Evolutionary conservation across 37 sponge, comb jelly and placozoan genomes (phyloP).

Genomic region (Geodia barretti): DNA sequence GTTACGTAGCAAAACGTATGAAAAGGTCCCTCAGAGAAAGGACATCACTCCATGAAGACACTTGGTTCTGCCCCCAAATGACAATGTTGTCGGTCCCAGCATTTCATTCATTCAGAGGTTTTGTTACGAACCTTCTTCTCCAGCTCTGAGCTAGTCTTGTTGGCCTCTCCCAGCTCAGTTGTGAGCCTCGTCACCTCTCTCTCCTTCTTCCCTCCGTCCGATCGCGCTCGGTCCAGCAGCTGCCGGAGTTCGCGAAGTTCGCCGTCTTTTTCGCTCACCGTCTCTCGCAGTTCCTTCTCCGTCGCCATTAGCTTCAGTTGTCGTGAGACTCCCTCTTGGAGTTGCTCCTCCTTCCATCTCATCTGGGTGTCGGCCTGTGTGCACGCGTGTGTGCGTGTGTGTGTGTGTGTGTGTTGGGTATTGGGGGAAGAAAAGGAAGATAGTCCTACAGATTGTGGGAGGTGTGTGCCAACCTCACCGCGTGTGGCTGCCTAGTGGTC

Average conservation of each 20-base stretch:
- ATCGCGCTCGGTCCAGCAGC: constrained; percentile 1
- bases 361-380: background rate
- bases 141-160: background rate
- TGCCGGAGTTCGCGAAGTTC: background rate
- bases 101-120: too few species aligned
- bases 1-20: too few species aligned
- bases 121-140: background rate
- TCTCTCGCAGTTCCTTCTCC: background rate
- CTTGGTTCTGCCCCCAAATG: too few species aligned
- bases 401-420: too few species aligned
- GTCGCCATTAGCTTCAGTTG: background rate
- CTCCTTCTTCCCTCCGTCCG: background rate
- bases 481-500: too few species aligned
- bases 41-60: too few species aligned
- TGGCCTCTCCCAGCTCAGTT: background rate
- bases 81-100: too few species aligned
- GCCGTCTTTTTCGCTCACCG: background rate
- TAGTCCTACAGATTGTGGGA: too few species aligned
- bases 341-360: background rate
- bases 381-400: too few species aligned
- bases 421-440: too few species aligned
- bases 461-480: too few species aligned
- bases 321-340: background rate
- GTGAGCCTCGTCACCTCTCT: background rate
- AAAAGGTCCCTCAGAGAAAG: too few species aligned